Base-by-base conservation (phyloP, 2,113 vertebrate genomes). In the Ornithorhynchus anatinus region DNA sequence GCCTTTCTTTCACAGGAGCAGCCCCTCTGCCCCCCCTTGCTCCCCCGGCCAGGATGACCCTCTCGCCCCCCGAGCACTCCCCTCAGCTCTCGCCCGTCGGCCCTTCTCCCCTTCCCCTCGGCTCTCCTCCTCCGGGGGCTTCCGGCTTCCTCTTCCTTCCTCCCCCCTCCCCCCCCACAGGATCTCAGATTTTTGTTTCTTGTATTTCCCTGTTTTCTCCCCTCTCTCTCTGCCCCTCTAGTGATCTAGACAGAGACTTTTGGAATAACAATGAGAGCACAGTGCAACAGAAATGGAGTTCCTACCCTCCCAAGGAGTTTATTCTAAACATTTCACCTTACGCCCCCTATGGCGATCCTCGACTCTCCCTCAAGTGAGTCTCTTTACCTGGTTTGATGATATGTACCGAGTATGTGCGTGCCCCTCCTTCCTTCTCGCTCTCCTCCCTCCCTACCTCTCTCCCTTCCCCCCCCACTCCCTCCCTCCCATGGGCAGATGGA, bases 251-350 rank as follows among this genome's bases (percentile, higher is more conserved):
- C 96, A 96, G 97, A 96, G 98, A 99, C 94, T 99, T 99, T 95
- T 99, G 98, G 98, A 99, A 99, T 95, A 99, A 99, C 95, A 99
- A 99, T 92, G 97, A 99, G 94, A 99, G 96, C 94, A 97, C 96
- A 92, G 96, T 98, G 91, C 98, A 99, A 89, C 97, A 99, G 96
- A 96, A 98, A 92, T 99, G 98, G 98, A 99, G 96, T 88, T 99
- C 97, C 90, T 99, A 99, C 86, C 98, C 98, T 79, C 97, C 98
- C 89, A 99, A 99, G 93, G 98, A 99, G 94, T 99, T 99, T 93
- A 96, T 99, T 78, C 93, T 99, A 93, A 99, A 99, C 94, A 98
- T 99, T 96, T 99, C 98, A 92, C 98, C 98, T 86, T 99, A 99
- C 88, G 96, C 97, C 80, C 97, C 97, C 53, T 99, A 99, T 64